These are phyloP conservation scores for Halichoerus grypus DNA, from an alignment of 2,113 vertebrate genomes.

Conservation along the genomic window DNA sequence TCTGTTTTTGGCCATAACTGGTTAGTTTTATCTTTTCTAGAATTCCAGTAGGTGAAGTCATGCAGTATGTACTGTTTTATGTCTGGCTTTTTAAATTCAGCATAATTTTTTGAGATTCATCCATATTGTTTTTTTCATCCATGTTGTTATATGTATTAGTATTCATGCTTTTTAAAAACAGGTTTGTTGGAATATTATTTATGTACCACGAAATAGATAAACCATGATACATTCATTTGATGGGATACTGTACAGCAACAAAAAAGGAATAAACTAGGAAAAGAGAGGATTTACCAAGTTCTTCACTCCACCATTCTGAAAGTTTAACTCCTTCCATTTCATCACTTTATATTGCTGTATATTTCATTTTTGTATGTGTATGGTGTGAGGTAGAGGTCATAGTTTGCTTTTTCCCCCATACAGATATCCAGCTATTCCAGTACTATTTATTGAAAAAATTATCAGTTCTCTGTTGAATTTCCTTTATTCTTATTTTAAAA, in stretches of 20 bases:
- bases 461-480: background rate
- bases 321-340: background rate
- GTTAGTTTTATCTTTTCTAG: conserved; percentile 28
- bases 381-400: background rate
- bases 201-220: background rate
- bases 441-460: background rate
- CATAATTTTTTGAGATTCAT: background rate
- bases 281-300: background rate
- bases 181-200: conserved; percentile 15
- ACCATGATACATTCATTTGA: background rate
- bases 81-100: background rate
- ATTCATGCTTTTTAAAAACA: background rate
- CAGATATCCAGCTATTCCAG: background rate
- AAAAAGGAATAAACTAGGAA: background rate
- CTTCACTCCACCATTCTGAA: background rate
- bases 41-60: background rate
- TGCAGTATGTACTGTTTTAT: background rate
- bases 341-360: background rate
- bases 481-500: background rate
- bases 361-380: background rate
- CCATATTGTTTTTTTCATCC: background rate
- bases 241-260: background rate
- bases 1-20: background rate
- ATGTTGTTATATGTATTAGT: background rate
- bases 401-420: background rate